These are phyloP conservation scores for Augochlorella aurata DNA, from an alignment of 2,888 invertebrate species.

Conservation along the genomic window DNA sequence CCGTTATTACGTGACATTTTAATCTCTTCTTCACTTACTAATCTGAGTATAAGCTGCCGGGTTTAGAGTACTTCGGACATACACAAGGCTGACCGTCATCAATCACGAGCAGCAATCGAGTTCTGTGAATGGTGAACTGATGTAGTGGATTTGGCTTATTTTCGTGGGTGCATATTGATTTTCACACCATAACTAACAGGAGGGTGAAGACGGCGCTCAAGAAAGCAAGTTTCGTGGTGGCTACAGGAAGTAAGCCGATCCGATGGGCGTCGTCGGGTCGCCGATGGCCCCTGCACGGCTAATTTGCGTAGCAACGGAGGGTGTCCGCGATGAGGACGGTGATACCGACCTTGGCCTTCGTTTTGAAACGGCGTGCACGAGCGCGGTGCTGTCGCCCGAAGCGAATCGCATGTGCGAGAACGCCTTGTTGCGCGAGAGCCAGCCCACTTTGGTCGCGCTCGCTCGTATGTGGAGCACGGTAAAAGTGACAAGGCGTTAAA, in stretches of 20 bases:
- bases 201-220: neutral
- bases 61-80: too few relatives aligned
- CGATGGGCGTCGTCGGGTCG: neutral
- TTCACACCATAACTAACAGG: too few relatives aligned
- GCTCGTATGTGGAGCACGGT: constrained; percentile 71
- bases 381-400: constrained; percentile 65
- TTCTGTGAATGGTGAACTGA: too few relatives aligned
- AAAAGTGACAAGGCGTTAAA: constrained; percentile 67
- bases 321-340: neutral
- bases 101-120: too few relatives aligned
- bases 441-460: constrained; percentile 57
- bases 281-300: neutral
- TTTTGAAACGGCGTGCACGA: constrained; percentile 53
- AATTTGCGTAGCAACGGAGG: constrained; percentile 17
- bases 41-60: too few relatives aligned
- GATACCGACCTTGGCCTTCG: constrained; percentile 74
- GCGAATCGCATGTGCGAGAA: constrained; percentile 66
- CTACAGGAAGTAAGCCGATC: constrained; percentile 1
- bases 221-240: neutral
- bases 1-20: too few relatives aligned
- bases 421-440: constrained; percentile 66
- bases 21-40: too few relatives aligned
- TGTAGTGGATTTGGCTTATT: too few relatives aligned
- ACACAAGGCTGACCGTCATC: too few relatives aligned
- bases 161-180: too few relatives aligned